Percentiles rank a stretch among this genome's conserved stretches.
Conservation (phyloP, 2,797 vertebrate genomes). For the Moxostoma hubbsi region DNA sequence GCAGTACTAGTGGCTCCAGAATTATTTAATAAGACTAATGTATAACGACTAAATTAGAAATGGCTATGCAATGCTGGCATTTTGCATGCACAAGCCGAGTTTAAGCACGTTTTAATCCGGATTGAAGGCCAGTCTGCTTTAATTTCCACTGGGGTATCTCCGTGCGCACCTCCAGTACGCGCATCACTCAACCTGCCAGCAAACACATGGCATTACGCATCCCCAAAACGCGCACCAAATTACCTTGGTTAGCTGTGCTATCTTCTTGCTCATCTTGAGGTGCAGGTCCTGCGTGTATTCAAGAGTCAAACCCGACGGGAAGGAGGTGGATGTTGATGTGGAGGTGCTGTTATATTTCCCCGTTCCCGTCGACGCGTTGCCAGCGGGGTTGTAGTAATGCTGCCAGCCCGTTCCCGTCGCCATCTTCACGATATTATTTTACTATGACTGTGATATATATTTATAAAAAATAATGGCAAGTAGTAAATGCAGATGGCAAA, state of each 20-base stretch:
- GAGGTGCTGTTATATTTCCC: slow-evolving; percentile 78
- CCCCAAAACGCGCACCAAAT: slow-evolving; percentile 47
- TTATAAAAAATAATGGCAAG: slow-evolving; percentile 51
- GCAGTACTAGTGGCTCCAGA: neutral
- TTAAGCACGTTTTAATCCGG: neutral
- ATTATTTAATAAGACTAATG: neutral
- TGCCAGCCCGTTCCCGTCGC: slow-evolving; percentile 94
- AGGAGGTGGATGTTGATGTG: slow-evolving; percentile 70
- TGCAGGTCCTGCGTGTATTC: slow-evolving; percentile 95
- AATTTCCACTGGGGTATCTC: neutral
- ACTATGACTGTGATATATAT: slow-evolving; percentile 56
- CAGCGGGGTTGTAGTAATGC: slow-evolving; percentile 85
- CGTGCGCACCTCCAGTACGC: slow-evolving; percentile 50
- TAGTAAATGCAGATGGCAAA: slow-evolving; percentile 35
- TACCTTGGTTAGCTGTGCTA: slow-evolving; percentile 98
- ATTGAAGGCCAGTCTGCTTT: slow-evolving; percentile 18
- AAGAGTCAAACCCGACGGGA: slow-evolving; percentile 76
- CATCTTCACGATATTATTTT: slow-evolving; percentile 85
- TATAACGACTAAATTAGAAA: neutral
- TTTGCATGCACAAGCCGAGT: neutral
- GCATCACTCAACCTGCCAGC: slow-evolving; percentile 5
- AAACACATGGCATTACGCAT: slow-evolving; percentile 41
- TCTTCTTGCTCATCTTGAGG: slow-evolving; percentile 99
- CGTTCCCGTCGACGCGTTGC: slow-evolving; percentile 77
- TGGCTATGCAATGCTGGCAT: neutral